Evolutionary conservation across 2,113 vertebrate species (phyloP), one percentile per base, ranked within the genome.

Genomic region (Rhynchomys soricoides): DNA sequence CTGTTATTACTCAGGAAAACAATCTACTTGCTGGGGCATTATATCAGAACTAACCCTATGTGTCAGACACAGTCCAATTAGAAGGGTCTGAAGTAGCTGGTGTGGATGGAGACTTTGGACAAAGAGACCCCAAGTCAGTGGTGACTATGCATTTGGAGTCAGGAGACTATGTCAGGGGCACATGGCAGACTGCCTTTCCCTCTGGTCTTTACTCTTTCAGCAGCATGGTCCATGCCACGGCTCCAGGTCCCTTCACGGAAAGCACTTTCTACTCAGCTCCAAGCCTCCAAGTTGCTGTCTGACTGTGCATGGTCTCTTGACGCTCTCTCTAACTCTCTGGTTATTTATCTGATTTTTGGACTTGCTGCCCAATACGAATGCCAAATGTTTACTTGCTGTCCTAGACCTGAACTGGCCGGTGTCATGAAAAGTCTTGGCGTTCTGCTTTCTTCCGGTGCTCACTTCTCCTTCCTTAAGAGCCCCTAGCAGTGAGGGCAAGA

Each of bases 151-250:
- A 3, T 59, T 59, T 40, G 55, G 68, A 73, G 22, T 73, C 48
- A 55, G 45, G 16, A 19, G 21, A 40, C 13, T 29, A 11, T 64
- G 52, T 40, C 2, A 73, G 57, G 66, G n/a, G 31, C 64, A 4
- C 3, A 17, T n/a, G 19, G 43, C 22, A 8, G 48, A 31, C n/a
- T 34, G 17, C 8, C 26, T 70, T 70, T 50, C 26, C 64, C 29
- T 78, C 13, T 66, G 3, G 16, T 37, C 57, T 34, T 37, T 40
- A 21, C 52, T 81, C 0, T 52, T 77, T 83, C 1, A 7, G 22
- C 12, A 48, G 21, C 45, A 22, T 0, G 26, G 59, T 48, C 40
- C 29, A 1, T 13, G 24, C 17, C 57, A 48, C 1, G 0, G 0
- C 45, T 21, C 57, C 9, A 50, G 7, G 40, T 83, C 37, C 50